Evolutionary conservation across 2,113 vertebrate genomes (phyloP), one percentile per base, ranked within the genome.

Genomic region (Zeus faber): DNA sequence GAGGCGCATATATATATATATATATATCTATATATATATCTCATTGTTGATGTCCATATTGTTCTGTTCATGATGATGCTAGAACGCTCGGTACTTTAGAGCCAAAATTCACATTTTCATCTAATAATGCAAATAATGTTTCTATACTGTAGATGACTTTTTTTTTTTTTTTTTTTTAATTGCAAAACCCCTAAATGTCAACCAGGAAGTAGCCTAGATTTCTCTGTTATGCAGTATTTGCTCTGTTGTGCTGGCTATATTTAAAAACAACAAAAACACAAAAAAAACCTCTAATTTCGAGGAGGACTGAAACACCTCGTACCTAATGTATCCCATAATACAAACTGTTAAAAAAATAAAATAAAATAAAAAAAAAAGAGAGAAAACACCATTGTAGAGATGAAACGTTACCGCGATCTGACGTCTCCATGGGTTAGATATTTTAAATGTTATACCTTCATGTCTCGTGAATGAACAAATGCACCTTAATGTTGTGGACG

Each of bases 401-500:
- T 80, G 81, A 67, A 65, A 48, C 26, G 45, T 65, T 65, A 54
- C 62, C 58, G 46, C 23, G 77, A 65, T 77, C 74, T 52, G 58
- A 76, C 33, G 55, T 83, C 74, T 70, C 65, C 47, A 45, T 26
- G 66, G 76, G 62, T 63, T 67, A 67, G 70, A 68, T 75, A 45
- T 74, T 58, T 61, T 85, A 77, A 45, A 65, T 72, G 67, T 83
- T 37, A 50, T 49, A 45, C 48, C n/a, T n/a, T 62, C 45, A 62
- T 57, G 41, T 62, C 39, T 71, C 44, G 46, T 65, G 58, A 70
- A 68, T 63, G 39, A 62, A 75, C 10, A 70, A 70, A 79, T 23
- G 84, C 85, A 90, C 89, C 81, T 90, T 89, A 87, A 72, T 51
- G 31, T 71, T 77, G n/a, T 14, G 41, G 65, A 52, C 49, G 23